Evolutionary conservation across 2,888 invertebrate species (phyloP), one percentile per base, ranked within the genome.

Genomic region (Isotomurus palustris): DNA sequence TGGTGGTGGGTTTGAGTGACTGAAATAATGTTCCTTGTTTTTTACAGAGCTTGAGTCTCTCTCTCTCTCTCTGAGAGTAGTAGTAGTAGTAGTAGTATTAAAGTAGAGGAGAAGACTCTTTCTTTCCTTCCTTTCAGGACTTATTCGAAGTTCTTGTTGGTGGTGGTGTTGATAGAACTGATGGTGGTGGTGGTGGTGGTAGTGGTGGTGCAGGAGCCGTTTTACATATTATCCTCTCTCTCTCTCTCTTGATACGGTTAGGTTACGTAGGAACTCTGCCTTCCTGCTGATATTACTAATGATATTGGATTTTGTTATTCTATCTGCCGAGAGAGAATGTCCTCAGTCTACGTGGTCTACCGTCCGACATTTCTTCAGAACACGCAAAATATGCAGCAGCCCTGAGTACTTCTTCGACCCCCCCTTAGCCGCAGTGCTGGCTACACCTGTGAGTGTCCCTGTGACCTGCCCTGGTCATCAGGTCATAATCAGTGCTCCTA

Each of bases 381-480:
- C n/a, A n/a, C n/a, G n/a, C n/a, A n/a, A n/a, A n/a, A n/a, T n/a
- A n/a, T n/a, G n/a, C n/a, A n/a, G n/a, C n/a, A n/a, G n/a, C n/a
- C n/a, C n/a, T n/a, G n/a, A n/a, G n/a, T n/a, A 32, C 32, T 32
- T 14, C 32, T 10, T 8, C 5, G 38, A 38, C 38, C 17, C n/a
- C n/a, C n/a, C n/a, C n/a, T n/a, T n/a, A n/a, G 28, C 35, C 35
- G 19, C 21, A 32, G 48, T 32, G 48, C 48, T 49, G 48, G 48
- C 48, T 49, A 21, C 21, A n/a, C 48, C 28, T 6, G 12, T 29
- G 10, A n/a, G 35, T n/a, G 32, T 49, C 35, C 48, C 48, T 49
- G 48, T 49, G 48, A 49, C 48, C 48, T 49, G 29, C 35, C 21
- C 17, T 35, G 48, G 48, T 49, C 48, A 49, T 49, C 35, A 35